phyloP scores from a whole-genome alignment of 2,797 vertebrate genomes.

The Phoxinus dragarum region DNA sequence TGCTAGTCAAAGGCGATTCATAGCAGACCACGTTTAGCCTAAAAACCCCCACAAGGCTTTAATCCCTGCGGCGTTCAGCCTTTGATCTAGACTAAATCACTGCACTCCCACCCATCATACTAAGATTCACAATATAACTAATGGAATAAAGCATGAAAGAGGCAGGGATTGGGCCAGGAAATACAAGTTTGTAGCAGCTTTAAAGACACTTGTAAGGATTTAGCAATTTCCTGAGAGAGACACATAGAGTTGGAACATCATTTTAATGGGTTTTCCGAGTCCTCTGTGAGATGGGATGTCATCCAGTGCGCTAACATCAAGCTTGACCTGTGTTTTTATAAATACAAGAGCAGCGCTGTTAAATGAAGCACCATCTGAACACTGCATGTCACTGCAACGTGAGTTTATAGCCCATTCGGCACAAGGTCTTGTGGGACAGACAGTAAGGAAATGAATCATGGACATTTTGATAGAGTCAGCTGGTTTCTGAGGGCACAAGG shows the following conservation, averaged over 20 bases:
- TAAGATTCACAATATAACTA: slow-evolving; percentile 43
- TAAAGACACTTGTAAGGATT: slow-evolving; percentile 41
- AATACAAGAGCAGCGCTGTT: slow-evolving; percentile 30
- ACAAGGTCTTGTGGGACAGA: slow-evolving; percentile 35
- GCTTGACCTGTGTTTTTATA: slow-evolving; percentile 12
- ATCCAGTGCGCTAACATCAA: background rate
- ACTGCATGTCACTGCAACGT: background rate
- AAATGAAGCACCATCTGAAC: background rate
- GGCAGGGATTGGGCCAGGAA: slow-evolving; percentile 3
- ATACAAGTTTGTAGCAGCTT: slow-evolving; percentile 30
- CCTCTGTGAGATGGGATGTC: slow-evolving; percentile 11
- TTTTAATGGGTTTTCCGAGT: slow-evolving; percentile 34
- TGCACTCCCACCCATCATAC: slow-evolving; percentile 32
- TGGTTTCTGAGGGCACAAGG: slow-evolving; percentile 38
- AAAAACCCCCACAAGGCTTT: slow-evolving; percentile 26
- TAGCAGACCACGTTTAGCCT: slow-evolving; percentile 23
- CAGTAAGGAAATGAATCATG: slow-evolving; percentile 38
- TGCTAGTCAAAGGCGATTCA: slow-evolving; percentile 40
- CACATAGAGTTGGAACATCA: background rate
- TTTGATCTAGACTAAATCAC: slow-evolving; percentile 52
- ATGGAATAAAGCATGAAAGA: slow-evolving; percentile 34
- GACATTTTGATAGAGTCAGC: slow-evolving; percentile 39
- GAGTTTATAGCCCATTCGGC: slow-evolving; percentile 19
- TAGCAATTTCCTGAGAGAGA: slow-evolving; percentile 49
- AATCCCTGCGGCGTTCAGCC: slow-evolving; percentile 44